phyloP scores from a whole-genome alignment of 2,888 invertebrate species.

The Caenorhabditis sulstoni region DNA sequence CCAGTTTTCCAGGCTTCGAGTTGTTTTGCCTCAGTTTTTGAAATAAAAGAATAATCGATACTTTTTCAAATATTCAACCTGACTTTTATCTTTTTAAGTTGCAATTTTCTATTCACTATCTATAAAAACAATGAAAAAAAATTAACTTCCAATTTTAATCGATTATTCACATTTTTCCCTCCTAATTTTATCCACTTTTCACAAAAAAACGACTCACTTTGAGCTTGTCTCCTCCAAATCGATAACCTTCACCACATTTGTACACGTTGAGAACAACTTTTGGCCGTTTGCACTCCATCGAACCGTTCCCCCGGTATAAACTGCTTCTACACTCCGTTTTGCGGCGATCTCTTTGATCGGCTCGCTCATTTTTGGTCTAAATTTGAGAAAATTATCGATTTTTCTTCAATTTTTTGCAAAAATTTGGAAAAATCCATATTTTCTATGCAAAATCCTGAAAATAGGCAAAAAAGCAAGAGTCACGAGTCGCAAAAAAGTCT shows the following conservation, averaged over 20 bases:
- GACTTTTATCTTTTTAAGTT: too few species aligned
- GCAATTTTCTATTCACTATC: too few species aligned
- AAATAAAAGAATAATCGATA: too few species aligned
- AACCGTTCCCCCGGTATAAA: constrained; percentile 75
- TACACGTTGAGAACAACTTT: constrained; percentile 74
- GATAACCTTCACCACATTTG: constrained; percentile 75
- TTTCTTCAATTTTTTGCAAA: not conserved
- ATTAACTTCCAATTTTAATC: too few species aligned
- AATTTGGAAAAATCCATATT: not conserved
- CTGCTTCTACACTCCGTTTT: constrained; percentile 62
- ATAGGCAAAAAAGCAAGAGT: constrained; percentile 8
- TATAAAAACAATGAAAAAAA: too few species aligned
- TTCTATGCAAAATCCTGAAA: not conserved
- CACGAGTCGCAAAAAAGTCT: constrained; percentile 12
- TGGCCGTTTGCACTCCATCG: constrained; percentile 72
- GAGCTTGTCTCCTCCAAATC: constrained; percentile 65
- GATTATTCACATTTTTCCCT: not conserved
- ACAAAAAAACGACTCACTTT: constrained; percentile 41
- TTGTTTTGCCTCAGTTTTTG: too few species aligned
- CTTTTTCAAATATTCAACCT: too few species aligned
- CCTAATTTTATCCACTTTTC: too few species aligned
- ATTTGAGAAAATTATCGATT: constrained; percentile 5
- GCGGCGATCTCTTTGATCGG: constrained; percentile 60
- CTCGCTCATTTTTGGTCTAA: constrained; percentile 45
- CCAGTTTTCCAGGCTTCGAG: too few species aligned